Conservation (phyloP, 2,797 vertebrate species). For the Sternarchorhynchus goeldii region DNA sequence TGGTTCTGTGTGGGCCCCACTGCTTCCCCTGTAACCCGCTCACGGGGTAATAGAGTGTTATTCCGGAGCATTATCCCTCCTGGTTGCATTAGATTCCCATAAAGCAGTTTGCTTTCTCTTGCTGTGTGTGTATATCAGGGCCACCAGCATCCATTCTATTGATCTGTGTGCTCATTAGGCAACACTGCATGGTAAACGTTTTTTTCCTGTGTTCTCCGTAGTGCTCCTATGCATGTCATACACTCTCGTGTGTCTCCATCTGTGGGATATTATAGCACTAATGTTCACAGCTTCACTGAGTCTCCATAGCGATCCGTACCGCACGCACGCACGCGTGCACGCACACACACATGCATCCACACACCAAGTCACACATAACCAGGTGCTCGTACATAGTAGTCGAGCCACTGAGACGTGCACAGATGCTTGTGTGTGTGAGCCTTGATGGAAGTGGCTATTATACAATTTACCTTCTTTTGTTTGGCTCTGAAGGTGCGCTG, state of each 20-base stretch:
- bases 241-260: slow-evolving; percentile 43
- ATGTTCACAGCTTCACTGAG: slow-evolving; percentile 47
- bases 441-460: slow-evolving; percentile 62
- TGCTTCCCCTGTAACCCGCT: slow-evolving; percentile 4
- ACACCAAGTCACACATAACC: neutral
- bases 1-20: neutral
- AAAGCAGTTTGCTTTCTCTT: slow-evolving; percentile 16
- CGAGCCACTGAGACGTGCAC: neutral
- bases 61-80: slow-evolving; percentile 6
- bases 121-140: slow-evolving; percentile 1
- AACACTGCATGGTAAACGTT: slow-evolving; percentile 21
- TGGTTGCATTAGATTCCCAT: neutral
- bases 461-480: slow-evolving; percentile 61
- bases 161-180: slow-evolving; percentile 51
- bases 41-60: slow-evolving; percentile 19
- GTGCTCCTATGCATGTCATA: slow-evolving; percentile 12
- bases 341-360: neutral
- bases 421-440: slow-evolving; percentile 20
- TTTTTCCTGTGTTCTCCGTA: slow-evolving; percentile 12
- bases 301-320: slow-evolving; percentile 23
- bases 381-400: slow-evolving; percentile 5
- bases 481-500: slow-evolving; percentile 45
- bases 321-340: slow-evolving; percentile 1
- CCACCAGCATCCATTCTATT: slow-evolving; percentile 36
- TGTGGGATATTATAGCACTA: slow-evolving; percentile 43